Conservation (phyloP, 2,797 vertebrate species). For the Selene dorsalis region DNA sequence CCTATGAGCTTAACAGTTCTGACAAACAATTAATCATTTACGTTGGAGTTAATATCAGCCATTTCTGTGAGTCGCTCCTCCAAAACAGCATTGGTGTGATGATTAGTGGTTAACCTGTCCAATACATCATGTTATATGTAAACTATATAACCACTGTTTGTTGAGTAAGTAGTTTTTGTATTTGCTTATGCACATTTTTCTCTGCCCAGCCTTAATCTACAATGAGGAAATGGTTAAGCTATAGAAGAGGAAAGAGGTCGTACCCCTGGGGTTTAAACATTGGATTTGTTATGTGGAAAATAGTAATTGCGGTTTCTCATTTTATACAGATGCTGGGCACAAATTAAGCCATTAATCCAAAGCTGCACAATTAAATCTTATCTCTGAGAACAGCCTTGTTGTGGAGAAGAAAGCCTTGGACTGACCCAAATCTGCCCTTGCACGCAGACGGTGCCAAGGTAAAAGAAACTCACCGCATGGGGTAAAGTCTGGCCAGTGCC, state of each 20-base stretch:
- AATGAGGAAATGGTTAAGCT: background rate
- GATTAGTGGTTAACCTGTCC: slow-evolving; percentile 2
- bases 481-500: slow-evolving; percentile 68
- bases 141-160: background rate
- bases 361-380: slow-evolving; percentile 56
- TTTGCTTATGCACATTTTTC: slow-evolving; percentile 3
- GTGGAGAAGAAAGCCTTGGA: slow-evolving; percentile 59
- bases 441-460: slow-evolving; percentile 65
- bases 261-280: background rate
- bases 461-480: slow-evolving; percentile 69
- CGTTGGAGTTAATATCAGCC: slow-evolving; percentile 22
- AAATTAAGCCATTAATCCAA: slow-evolving; percentile 46
- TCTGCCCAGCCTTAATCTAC: background rate
- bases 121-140: slow-evolving; percentile 8
- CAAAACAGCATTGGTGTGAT: slow-evolving; percentile 3
- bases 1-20: slow-evolving; percentile 35
- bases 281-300: slow-evolving; percentile 3
- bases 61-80: slow-evolving; percentile 17
- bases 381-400: slow-evolving; percentile 60
- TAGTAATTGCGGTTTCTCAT: background rate
- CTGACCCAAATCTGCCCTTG: slow-evolving; percentile 67
- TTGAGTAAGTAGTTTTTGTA: slow-evolving; percentile 11
- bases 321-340: slow-evolving; percentile 28
- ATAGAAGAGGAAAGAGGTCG: background rate
- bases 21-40: slow-evolving; percentile 54